phyloP scores from a whole-genome alignment of 2,113 vertebrate species.

The Accipiter virgatus region DNA sequence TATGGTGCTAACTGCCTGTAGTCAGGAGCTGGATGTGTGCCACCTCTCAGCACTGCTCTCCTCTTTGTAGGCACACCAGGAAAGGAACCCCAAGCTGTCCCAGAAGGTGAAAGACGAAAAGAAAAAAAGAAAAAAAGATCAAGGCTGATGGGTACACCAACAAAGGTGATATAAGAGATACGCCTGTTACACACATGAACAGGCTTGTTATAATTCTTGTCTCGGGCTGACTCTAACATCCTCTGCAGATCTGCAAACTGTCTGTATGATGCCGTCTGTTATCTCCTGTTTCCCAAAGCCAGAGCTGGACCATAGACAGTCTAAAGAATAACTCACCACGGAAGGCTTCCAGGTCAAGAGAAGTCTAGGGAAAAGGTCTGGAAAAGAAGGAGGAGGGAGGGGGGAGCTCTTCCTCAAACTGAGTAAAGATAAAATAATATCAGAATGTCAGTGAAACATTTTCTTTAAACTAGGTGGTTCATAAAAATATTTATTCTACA shows the following conservation, averaged over 20 bases:
- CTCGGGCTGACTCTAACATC: neutral
- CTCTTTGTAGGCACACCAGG: neutral
- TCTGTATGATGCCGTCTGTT: neutral
- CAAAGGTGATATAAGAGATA: neutral
- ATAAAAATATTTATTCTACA: neutral
- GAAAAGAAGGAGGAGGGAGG: neutral
- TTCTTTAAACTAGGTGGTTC: neutral
- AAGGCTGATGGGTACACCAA: neutral
- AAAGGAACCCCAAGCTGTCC: neutral
- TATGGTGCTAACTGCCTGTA: neutral
- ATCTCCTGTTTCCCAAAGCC: neutral
- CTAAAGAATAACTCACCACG: neutral
- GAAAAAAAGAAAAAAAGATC: neutral
- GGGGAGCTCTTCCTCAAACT: neutral
- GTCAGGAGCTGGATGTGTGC: rapidly evolving
- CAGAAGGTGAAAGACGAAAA: neutral
- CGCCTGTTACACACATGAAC: rapidly evolving
- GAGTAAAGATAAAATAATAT: neutral
- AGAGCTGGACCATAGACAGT: neutral
- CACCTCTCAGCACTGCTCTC: neutral
- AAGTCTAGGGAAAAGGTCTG: neutral
- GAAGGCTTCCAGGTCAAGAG: neutral
- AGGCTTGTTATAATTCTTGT: neutral
- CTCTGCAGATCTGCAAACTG: neutral
- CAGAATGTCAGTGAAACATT: neutral